A percentile compares a stretch with the other conserved stretches of the same genome.
phyloP scores from a whole-genome alignment of 2,888 invertebrate species.

The Formica aserva region DNA sequence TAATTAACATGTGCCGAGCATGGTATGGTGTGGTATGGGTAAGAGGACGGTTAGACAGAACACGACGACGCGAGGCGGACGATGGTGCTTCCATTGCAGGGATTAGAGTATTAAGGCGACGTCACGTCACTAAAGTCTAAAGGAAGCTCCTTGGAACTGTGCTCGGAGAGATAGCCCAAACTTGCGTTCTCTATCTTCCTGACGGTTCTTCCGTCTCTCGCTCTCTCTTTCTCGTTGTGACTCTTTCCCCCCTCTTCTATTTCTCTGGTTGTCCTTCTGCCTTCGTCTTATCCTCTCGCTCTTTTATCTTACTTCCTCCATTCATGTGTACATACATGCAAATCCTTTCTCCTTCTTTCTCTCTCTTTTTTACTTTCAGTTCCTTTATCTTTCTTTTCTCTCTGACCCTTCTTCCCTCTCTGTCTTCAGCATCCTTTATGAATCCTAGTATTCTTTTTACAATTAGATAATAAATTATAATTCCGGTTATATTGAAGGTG shows the following conservation, averaged over 20 bases:
- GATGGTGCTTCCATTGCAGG: conserved; percentile 78
- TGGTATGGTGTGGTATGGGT: conserved; percentile 65
- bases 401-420: conserved; percentile 57
- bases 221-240: conserved; percentile 25
- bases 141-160: conserved; percentile 84
- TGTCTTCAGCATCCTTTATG: conserved; percentile 43
- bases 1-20: conserved; percentile 81
- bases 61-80: conserved; percentile 75
- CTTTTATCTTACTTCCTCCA: background rate
- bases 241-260: conserved; percentile 41
- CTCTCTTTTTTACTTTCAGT: conserved; percentile 36
- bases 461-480: conserved; percentile 84
- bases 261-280: conserved; percentile 13
- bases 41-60: conserved; percentile 70
- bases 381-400: background rate
- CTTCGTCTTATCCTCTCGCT: conserved; percentile 2
- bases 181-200: conserved; percentile 74
- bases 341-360: background rate
- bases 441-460: conserved; percentile 68
- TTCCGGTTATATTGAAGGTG: conserved; percentile 77
- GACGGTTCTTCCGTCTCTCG: conserved; percentile 59
- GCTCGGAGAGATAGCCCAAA: conserved; percentile 84
- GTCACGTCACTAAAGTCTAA: conserved; percentile 84
- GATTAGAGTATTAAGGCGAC: conserved; percentile 85
- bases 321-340: background rate